Evolutionary conservation across 2,888 invertebrate species (phyloP), one percentile per base, ranked within the genome.

Genomic region (Azorinus chamasolen): DNA sequence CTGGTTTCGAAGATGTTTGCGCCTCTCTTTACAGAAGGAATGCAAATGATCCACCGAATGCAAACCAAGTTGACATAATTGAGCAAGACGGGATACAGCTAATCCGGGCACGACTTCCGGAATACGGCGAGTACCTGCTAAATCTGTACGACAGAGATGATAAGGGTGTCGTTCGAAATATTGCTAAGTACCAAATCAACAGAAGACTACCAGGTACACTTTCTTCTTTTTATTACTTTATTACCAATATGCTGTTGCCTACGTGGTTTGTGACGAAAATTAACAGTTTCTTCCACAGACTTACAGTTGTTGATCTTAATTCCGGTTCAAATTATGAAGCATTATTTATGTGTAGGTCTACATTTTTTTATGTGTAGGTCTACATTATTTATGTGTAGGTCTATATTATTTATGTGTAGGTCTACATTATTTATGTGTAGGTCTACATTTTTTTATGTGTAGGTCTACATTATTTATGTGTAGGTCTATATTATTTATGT

Each of bases 101-200:
- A 22, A 84, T 91, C 54, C 75, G 76, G 6, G 86, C 89, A 27
- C 75, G 84, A 62, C 66, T 91, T 50, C 84, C 85, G n/a, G 88
- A 91, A 24, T 87, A 86, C 61, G 91, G 91, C 12, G 90, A 91
- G 50, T 91, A 91, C 65, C 83, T 87, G 75, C 69, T 91, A 69
- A 88, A 89, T 70, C 70, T 91, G 45, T 91, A 88, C 54, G 84
- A 87, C 48, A 75, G 82, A 54, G 83, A 87, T 25, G 83, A 73
- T 25, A 84, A 75, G 32, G 83, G 83, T 2, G 69, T 76, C 45
- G 78, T 89, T 0, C 75, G 78, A 48, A 88, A 87, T 41, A 84
- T 89, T 43, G 89, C 89, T n/a, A 87, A 87, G 65, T 90, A 90
- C 66, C 89, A 89, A 70, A 84, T 90, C 20, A 88, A 89, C 70